Percentiles rank a stretch among this genome's conserved stretches.
Conservation (phyloP, 2,113 vertebrate species). For the Austrofundulus limnaeus region DNA sequence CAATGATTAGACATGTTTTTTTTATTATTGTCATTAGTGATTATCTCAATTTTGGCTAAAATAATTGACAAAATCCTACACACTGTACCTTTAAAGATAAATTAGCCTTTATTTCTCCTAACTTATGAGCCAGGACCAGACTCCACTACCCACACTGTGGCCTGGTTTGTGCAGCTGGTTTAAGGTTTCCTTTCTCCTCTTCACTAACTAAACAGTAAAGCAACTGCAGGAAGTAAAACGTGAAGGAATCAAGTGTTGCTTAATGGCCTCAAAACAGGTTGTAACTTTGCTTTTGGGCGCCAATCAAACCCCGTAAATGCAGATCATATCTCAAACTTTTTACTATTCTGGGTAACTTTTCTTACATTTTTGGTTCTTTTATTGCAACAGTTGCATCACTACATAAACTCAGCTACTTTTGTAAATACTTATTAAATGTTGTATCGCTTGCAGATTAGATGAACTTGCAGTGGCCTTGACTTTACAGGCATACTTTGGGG, state of each 20-base stretch:
- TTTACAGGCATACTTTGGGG: neutral
- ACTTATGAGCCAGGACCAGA: neutral
- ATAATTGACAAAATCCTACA: too few relatives aligned
- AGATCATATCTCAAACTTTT: too few relatives aligned
- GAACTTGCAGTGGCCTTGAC: neutral
- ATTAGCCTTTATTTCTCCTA: too few relatives aligned
- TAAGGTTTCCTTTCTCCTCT: slow-evolving; percentile 48
- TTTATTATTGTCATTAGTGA: too few relatives aligned
- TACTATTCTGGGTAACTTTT: too few relatives aligned
- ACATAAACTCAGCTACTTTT: neutral
- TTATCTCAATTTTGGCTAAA: too few relatives aligned
- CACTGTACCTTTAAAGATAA: too few relatives aligned
- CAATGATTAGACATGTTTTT: too few relatives aligned
- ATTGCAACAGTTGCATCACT: neutral
- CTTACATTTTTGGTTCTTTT: too few relatives aligned
- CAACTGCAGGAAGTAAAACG: slow-evolving; percentile 41
- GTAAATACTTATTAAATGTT: slow-evolving; percentile 10
- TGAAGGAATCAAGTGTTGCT: slow-evolving; percentile 42
- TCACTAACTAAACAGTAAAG: slow-evolving; percentile 22
- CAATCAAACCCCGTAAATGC: rapidly evolving
- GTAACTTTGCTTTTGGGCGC: neutral
- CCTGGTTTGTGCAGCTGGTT: neutral
- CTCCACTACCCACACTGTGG: neutral
- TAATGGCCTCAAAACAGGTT: neutral
- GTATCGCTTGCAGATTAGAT: slow-evolving; percentile 37